A percentile compares a stretch with the other conserved stretches of the same genome.
Conservation (phyloP, 2,113 vertebrate genomes). For the Nasalis larvatus region DNA sequence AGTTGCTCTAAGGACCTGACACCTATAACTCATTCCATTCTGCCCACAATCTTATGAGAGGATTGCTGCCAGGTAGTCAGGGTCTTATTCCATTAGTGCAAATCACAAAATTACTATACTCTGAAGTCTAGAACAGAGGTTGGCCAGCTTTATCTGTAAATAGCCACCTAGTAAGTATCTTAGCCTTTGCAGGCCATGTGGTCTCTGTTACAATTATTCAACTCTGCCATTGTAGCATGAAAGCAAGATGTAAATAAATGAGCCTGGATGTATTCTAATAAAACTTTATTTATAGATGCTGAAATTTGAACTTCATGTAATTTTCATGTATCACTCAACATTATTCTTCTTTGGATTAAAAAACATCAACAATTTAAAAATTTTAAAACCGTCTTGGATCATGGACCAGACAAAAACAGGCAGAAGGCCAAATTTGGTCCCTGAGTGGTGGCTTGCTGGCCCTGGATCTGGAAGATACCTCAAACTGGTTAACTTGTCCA, state of each 20-base stretch:
- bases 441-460: neutral
- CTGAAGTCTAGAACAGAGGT: neutral
- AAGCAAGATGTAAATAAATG: conserved; percentile 27
- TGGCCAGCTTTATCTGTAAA: conserved; percentile 19
- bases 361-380: conserved; percentile 18
- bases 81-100: neutral
- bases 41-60: neutral
- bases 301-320: conserved; percentile 8
- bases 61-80: neutral
- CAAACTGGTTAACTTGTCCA: neutral
- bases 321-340: conserved; percentile 10
- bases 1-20: neutral
- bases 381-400: neutral
- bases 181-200: conserved; percentile 10
- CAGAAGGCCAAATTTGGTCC: neutral
- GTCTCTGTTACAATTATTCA: conserved; percentile 38
- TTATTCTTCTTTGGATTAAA: neutral
- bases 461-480: neutral
- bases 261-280: conserved; percentile 21
- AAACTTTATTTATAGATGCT: conserved; percentile 33
- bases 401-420: neutral
- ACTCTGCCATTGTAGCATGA: conserved; percentile 8
- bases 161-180: conserved; percentile 19
- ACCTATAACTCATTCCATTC: neutral
- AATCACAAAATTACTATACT: neutral